Base-by-base conservation (phyloP, 1,140 invertebrate species). In the Globodera rostochiensis region DNA sequence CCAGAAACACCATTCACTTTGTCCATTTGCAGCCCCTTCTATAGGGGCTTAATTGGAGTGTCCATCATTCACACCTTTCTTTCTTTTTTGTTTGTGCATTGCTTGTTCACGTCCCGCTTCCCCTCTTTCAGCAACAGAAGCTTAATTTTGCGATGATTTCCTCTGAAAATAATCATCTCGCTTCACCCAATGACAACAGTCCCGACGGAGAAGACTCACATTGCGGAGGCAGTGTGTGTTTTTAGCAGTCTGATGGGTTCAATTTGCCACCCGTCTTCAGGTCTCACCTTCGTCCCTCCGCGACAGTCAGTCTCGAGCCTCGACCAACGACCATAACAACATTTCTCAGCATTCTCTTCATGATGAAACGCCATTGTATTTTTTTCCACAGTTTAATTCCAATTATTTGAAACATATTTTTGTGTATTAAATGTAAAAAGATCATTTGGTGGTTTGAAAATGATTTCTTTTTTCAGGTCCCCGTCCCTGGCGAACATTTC, bases 401-500 rank as follows among this genome's bases (percentile, higher is more conserved):
- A 49, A 60, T 81, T 53, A 11, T 13, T 82, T 53, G 11, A 73
- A 25, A 67, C 45, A 21, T 19, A 67, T 11, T 36, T 47, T 47
- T 46, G 64, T 49, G 69, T 73, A 45, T 11, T 15, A n/a, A 75
- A 50, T 45, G 50, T 36, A 36, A 36, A 36, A 36, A 0, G 36
- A 36, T 3, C 36, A 36, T 36, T 36, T 36, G 36, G 36, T 36
- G 36, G 3, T 36, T 36, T 36, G 36, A 36, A 36, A 25, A 25
- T 25, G 25, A 25, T 36, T 82, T 82, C 2, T 45, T 50, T 50
- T 53, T 19, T 85, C n/a, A 74, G 71, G 21, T 57, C 73, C 15
- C 80, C 85, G 0, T 84, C 75, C 47, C 47, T 83, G 67, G 49
- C 81, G 36, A 76, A 79, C 36, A 60, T 87, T n/a, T 73, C 86